A percentile compares a stretch with the other conserved stretches of the same genome.
phyloP scores from a whole-genome alignment of 2,888 invertebrate species.

The Iphiclides podalirius region DNA sequence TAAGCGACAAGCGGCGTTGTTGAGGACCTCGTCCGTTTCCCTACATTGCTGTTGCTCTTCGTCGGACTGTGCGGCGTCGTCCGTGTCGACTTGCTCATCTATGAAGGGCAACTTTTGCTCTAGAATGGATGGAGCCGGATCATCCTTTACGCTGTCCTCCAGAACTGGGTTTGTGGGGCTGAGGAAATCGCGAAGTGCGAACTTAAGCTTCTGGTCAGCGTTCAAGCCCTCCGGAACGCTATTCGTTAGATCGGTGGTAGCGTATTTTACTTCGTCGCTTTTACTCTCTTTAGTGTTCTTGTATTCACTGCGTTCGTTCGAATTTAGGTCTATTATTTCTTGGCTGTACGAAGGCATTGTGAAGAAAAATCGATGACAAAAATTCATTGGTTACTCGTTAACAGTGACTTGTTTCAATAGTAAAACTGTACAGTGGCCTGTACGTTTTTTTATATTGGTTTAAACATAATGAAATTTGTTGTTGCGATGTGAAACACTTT shows the following conservation, averaged over 20 bases:
- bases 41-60: slow-evolving; percentile 51
- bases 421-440: slow-evolving; percentile 4
- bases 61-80: slow-evolving; percentile 51
- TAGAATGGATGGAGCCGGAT: slow-evolving; percentile 47
- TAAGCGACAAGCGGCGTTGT: slow-evolving; percentile 71
- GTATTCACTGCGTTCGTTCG: slow-evolving; percentile 53
- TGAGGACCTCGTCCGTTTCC: slow-evolving; percentile 62
- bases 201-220: slow-evolving; percentile 59
- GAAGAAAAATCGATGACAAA: slow-evolving; percentile 27
- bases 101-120: slow-evolving; percentile 58
- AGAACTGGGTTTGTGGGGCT: slow-evolving; percentile 36
- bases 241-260: slow-evolving; percentile 39
- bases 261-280: slow-evolving; percentile 44
- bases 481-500: slow-evolving; percentile 54
- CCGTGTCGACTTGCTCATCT: slow-evolving; percentile 55
- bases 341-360: slow-evolving; percentile 70
- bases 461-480: slow-evolving; percentile 34
- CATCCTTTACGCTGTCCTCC: slow-evolving; percentile 27
- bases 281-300: slow-evolving; percentile 49
- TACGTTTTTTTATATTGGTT: slow-evolving; percentile 19
- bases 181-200: slow-evolving; percentile 63
- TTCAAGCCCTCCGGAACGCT: slow-evolving; percentile 51
- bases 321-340: slow-evolving; percentile 65
- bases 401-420: not conserved
- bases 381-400: slow-evolving; percentile 19